phyloP scores from a whole-genome alignment of 2,888 invertebrate genomes.

The Scaptomyza flava region DNA sequence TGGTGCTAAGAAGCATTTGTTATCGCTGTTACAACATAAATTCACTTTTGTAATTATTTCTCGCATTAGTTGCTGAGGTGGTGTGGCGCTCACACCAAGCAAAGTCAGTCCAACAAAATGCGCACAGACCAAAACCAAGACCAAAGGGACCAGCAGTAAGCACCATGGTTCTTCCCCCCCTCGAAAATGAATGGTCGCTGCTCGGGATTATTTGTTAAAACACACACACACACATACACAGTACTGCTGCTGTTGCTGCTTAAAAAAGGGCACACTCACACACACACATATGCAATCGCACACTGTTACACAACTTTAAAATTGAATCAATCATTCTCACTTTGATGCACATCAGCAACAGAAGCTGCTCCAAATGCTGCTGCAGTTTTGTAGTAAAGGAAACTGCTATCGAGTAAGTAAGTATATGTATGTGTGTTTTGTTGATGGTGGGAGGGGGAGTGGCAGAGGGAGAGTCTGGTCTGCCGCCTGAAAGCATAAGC shows the following conservation, averaged over 20 bases:
- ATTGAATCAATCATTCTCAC: slow-evolving; percentile 84
- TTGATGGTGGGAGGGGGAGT: neutral
- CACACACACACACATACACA: slow-evolving; percentile 48
- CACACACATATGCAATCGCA: slow-evolving; percentile 32
- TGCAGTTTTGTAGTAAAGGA: slow-evolving; percentile 68
- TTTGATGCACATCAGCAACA: slow-evolving; percentile 83
- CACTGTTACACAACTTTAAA: slow-evolving; percentile 76
- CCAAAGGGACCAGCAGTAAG: slow-evolving; percentile 16
- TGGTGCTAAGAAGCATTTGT: slow-evolving; percentile 78
- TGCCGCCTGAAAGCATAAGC: slow-evolving; percentile 71
- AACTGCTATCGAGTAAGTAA: slow-evolving; percentile 44
- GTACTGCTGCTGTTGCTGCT: slow-evolving; percentile 45
- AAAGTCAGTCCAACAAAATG: slow-evolving; percentile 68
- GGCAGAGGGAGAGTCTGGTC: slow-evolving; percentile 7
- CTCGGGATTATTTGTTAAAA: slow-evolving; percentile 73
- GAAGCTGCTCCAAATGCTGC: slow-evolving; percentile 73
- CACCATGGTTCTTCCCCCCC: slow-evolving; percentile 37
- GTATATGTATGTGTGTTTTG: slow-evolving; percentile 6
- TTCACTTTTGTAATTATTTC: slow-evolving; percentile 82
- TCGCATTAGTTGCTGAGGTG: slow-evolving; percentile 81
- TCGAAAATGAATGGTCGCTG: slow-evolving; percentile 71
- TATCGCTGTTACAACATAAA: slow-evolving; percentile 81
- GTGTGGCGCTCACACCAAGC: slow-evolving; percentile 54
- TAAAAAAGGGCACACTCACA: slow-evolving; percentile 47
- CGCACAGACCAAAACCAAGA: slow-evolving; percentile 34